phyloP scores from a whole-genome alignment of 1,140 invertebrate species.

The Tenebrio molitor region DNA sequence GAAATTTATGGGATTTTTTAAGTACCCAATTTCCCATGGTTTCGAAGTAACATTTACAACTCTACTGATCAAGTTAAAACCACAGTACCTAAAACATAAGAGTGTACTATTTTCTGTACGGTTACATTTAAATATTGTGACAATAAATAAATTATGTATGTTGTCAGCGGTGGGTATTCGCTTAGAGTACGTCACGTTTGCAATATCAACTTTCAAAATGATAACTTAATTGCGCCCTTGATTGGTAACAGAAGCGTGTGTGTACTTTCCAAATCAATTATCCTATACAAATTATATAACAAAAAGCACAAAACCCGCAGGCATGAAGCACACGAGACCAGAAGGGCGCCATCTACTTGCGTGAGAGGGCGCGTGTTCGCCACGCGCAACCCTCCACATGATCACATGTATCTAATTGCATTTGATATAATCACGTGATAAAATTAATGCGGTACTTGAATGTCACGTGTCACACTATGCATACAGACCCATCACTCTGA shows the following conservation, averaged over 20 bases:
- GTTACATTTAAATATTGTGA: no score
- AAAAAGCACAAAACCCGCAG: conserved; percentile 40
- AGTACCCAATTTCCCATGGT: no score
- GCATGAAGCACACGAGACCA: conserved; percentile 3
- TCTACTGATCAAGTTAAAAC: no score
- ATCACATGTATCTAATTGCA: conserved; percentile 57
- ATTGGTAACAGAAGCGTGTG: conserved; percentile 2
- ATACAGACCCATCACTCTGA: background rate
- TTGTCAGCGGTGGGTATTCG: no score
- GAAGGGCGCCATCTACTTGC: conserved; percentile 33
- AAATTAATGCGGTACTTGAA: conserved; percentile 60
- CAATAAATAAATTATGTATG: no score
- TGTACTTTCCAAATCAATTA: conserved; percentile 37
- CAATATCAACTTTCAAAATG: no score
- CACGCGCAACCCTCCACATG: conserved; percentile 49
- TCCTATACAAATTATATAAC: conserved; percentile 37
- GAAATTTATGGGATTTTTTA: no score
- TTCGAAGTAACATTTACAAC: no score
- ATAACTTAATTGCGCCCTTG: conserved; percentile 6
- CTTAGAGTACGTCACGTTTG: no score
- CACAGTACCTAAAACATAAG: no score
- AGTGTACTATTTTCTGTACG: no score
- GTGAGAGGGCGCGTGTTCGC: conserved; percentile 44
- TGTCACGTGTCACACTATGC: conserved; percentile 51
- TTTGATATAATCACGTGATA: conserved; percentile 58